These are phyloP conservation scores for Porites cylindrica DNA, from an alignment of 92 coral and sea anemone genomes.

Conservation along the genomic window DNA sequence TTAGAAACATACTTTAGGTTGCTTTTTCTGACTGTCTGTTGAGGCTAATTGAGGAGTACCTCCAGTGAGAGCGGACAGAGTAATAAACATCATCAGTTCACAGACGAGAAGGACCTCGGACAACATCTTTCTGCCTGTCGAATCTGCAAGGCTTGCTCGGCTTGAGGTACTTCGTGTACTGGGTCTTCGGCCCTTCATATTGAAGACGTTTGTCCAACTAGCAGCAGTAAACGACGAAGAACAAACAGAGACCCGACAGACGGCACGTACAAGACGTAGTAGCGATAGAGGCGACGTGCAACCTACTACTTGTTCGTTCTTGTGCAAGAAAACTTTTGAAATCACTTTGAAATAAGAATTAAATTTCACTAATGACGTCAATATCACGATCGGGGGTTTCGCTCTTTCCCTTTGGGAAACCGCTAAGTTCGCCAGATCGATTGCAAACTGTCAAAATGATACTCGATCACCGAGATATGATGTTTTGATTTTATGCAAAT, in stretches of 20 bases:
- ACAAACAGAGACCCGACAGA: background rate
- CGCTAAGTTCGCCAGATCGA: background rate
- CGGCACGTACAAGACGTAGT: too few relatives aligned
- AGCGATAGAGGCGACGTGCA: background rate
- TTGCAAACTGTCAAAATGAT: too few relatives aligned
- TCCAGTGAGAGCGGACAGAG: constrained; percentile 78
- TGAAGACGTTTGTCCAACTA: constrained; percentile 2
- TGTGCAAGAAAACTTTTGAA: background rate
- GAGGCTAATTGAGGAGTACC: constrained; percentile 35
- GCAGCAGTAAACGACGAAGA: constrained; percentile 19
- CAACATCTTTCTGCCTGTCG: constrained; percentile 74
- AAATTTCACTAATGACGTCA: constrained; percentile 35
- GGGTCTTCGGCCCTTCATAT: constrained; percentile 72
- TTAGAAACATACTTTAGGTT: constrained; percentile 22
- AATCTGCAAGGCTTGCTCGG: constrained; percentile 70
- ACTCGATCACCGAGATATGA: background rate
- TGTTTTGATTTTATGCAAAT: constrained; percentile 28
- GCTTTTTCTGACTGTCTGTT: constrained; percentile 21
- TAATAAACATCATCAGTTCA: constrained; percentile 79
- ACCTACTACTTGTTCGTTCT: constrained; percentile 9
- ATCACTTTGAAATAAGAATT: background rate
- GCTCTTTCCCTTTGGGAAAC: background rate
- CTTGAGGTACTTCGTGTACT: constrained; percentile 76
- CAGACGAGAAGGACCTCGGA: constrained; percentile 87
- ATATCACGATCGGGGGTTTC: background rate